These are phyloP conservation scores for Myotis pilosus DNA, from an alignment of 2,797 vertebrate genomes.

Conservation along the genomic window DNA sequence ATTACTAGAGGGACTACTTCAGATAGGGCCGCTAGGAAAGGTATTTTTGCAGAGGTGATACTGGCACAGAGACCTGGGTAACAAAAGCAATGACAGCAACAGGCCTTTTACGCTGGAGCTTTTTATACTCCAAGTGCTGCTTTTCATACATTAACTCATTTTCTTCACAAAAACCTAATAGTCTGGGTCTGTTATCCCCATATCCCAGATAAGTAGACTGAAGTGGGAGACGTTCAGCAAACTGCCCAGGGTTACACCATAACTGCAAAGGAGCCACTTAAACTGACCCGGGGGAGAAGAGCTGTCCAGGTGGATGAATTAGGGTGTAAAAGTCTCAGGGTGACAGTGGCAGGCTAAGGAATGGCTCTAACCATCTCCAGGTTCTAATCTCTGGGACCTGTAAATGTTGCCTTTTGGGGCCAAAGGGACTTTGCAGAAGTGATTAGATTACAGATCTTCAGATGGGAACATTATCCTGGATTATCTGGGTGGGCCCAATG, in stretches of 20 bases:
- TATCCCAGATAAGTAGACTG: neutral
- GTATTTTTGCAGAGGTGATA: neutral
- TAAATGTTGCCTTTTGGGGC: no score
- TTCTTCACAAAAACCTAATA: neutral
- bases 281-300: neutral
- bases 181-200: neutral
- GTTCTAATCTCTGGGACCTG: neutral
- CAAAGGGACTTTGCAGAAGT: neutral
- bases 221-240: neutral
- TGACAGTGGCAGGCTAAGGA: neutral
- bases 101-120: neutral
- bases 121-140: neutral
- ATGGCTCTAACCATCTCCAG: accelerated
- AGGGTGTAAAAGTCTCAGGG: neutral
- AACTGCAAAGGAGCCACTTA: neutral
- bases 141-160: neutral
- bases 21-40: neutral
- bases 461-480: neutral
- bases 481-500: neutral
- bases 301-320: neutral
- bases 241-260: neutral
- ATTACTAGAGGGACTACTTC: neutral
- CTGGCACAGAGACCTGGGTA: neutral
- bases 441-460: neutral
- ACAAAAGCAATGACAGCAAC: neutral